Evolutionary conservation across 2,888 invertebrate genomes (phyloP).

Genomic region (Drosophila tripunctata): DNA sequence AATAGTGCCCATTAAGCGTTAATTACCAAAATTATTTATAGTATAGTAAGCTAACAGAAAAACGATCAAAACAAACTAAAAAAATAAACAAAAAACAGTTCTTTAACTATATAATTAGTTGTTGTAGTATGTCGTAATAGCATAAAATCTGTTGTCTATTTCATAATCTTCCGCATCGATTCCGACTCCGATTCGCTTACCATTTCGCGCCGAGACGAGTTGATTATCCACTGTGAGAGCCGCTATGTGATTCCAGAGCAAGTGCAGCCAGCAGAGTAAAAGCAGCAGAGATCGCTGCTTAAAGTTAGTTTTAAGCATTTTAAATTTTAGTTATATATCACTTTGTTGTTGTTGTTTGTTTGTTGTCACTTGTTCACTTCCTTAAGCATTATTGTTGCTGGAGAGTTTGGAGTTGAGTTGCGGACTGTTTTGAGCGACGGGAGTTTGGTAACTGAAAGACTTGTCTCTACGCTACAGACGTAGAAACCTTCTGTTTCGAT

Average conservation of each 20-base stretch:
- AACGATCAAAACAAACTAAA: not conserved
- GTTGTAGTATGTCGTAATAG: slow-evolving; percentile 19
- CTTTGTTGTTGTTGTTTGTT: slow-evolving; percentile 25
- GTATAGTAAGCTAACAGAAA: not conserved
- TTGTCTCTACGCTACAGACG: slow-evolving; percentile 36
- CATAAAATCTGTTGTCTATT: not conserved
- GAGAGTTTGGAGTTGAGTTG: slow-evolving; percentile 7
- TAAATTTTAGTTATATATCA: slow-evolving; percentile 17
- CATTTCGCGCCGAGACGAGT: slow-evolving; percentile 83
- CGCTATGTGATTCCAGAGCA: slow-evolving; percentile 37
- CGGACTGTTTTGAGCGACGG: slow-evolving; percentile 61
- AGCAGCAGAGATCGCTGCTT: slow-evolving; percentile 28
- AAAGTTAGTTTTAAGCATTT: slow-evolving; percentile 23
- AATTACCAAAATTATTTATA: slow-evolving; percentile 5
- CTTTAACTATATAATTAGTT: no score
- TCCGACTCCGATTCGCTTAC: slow-evolving; percentile 63
- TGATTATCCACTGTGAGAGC: slow-evolving; percentile 83
- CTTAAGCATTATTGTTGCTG: slow-evolving; percentile 47
- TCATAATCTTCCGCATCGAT: not conserved
- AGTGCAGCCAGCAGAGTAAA: slow-evolving; percentile 45
- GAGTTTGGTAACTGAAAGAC: slow-evolving; percentile 66
- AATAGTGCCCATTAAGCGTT: slow-evolving; percentile 7
- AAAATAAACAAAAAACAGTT: not conserved
- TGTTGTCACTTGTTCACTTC: slow-evolving; percentile 42
- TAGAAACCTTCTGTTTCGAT: slow-evolving; percentile 68